Base-by-base conservation (phyloP, 2,113 vertebrate species). In the Lamprologus callipterus region DNA sequence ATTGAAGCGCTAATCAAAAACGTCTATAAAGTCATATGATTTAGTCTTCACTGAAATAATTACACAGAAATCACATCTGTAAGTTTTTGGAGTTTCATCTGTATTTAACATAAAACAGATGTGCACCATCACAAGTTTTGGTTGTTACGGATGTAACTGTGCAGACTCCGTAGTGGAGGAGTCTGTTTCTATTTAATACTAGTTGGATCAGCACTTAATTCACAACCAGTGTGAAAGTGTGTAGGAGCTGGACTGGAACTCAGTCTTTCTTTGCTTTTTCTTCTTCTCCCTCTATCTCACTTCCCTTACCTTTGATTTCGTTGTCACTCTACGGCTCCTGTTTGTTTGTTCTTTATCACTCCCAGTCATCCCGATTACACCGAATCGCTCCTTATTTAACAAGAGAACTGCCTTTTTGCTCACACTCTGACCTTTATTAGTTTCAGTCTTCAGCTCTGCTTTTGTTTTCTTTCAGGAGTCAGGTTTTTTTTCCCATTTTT, bases 21-120 rank as follows among this genome's bases (percentile, higher is more conserved):
- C 9, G 0, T 26, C 21, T 11, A 17, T 45, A 31, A 31, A 49
- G 42, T 17, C 37, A 70, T 10, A 10, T 16, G 13, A 73, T 49
- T 49, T 75, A 19, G 9, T 49, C n/a, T 70, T 42, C 37, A 0
- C 21, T 75, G 42, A 75, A 47, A 49, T 19, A 75, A 0, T 0
- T 45, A 47, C 68, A 19, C 14, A 49, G 16, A 19, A 47, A 28
- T 75, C 9, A 75, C 7, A 75, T 9, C 16, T 19, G 70, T 31
- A 49, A 19, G 3, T 75, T 11, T 75, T 23, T 31, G 23, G 42
- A 19, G 42, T 19, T 75, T 49, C 9, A 75, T 49, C 23, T 28
- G 26, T 49, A 75, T 49, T 49, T 49, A 49, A 47, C 23, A 19
- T 47, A 12, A 47, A 75, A 47, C 14, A 47, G 6, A 75, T 75